Conservation (phyloP, 2,888 invertebrate genomes). For the Nebria brevicollis region DNA sequence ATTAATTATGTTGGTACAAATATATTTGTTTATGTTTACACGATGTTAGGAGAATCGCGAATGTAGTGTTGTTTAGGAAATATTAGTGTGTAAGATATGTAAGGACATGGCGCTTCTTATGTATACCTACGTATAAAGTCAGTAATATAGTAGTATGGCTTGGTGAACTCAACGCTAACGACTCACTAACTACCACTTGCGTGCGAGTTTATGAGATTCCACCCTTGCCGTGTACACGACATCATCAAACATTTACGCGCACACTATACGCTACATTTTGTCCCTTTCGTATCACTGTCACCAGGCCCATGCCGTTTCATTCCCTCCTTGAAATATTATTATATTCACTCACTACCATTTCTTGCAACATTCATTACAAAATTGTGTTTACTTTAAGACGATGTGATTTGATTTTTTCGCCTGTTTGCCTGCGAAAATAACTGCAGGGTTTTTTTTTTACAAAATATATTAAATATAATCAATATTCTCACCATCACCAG, state of each 20-base stretch:
- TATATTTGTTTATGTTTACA: neutral
- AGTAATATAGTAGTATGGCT: neutral
- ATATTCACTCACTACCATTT: neutral
- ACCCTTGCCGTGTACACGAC: conserved; percentile 5
- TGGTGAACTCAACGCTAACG: conserved; percentile 13
- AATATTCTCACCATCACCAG: neutral
- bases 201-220: conserved; percentile 14
- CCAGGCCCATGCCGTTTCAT: neutral
- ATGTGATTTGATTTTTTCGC: neutral
- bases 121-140: neutral
- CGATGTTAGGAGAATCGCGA: neutral
- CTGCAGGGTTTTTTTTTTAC: neutral
- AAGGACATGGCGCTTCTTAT: neutral
- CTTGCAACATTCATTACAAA: neutral
- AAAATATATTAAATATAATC: neutral
- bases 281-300: neutral
- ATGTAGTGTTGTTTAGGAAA: neutral
- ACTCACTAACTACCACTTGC: conserved; percentile 26
- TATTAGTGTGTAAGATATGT: neutral
- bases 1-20: neutral
- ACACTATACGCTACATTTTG: neutral
- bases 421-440: neutral
- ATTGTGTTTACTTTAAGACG: neutral
- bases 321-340: neutral
- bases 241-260: conserved; percentile 20